These are phyloP conservation scores for Liolophura sinensis DNA, from an alignment of 1,140 invertebrate species.

Conservation along the genomic window DNA sequence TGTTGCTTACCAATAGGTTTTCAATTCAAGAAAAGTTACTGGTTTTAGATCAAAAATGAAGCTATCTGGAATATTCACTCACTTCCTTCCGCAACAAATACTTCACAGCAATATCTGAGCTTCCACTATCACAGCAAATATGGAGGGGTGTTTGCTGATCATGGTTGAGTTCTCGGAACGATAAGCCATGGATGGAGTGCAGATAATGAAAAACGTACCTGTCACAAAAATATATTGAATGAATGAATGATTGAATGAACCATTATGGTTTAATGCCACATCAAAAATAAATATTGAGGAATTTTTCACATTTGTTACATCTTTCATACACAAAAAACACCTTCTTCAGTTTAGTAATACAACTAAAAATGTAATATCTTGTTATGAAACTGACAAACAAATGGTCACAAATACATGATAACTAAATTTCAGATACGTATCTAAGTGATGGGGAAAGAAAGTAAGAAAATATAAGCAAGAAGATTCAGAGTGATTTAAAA, in stretches of 20 bases:
- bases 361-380: not conserved
- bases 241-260: not conserved
- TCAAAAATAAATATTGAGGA: not conserved
- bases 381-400: not conserved
- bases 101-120: conserved; percentile 43
- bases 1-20: too few species aligned
- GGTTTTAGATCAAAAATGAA: too few species aligned
- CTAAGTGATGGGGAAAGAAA: not conserved
- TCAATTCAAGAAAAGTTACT: too few species aligned
- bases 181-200: conserved; percentile 20
- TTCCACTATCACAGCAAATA: conserved; percentile 40
- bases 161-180: conserved; percentile 29
- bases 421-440: not conserved
- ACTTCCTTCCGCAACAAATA: conserved; percentile 45
- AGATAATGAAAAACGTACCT: conserved; percentile 40
- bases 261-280: too few species aligned
- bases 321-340: not conserved
- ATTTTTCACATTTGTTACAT: not conserved
- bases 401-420: not conserved
- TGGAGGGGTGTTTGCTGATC: conserved; percentile 42
- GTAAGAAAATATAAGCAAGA: not conserved
- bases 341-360: not conserved
- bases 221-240: conserved; percentile 9
- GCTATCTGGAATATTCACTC: not conserved
- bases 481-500: not conserved